Evolutionary conservation across 2,113 vertebrate species (phyloP).

Genomic region (Myiagra hebetior): DNA sequence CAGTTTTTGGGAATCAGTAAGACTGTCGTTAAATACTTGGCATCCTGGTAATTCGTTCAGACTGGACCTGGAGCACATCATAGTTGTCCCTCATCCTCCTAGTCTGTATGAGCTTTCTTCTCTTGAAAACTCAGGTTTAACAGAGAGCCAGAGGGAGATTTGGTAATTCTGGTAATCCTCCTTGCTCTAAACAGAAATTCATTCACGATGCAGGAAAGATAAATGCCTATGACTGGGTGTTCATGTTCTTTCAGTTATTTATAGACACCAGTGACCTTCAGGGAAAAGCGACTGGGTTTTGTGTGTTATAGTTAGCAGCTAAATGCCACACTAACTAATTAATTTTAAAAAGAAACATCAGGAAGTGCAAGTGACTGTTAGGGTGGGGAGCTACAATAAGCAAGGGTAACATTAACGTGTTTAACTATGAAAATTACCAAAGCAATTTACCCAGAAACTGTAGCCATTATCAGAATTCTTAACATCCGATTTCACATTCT

Average conservation of each 20-base stretch:
- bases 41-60: not conserved
- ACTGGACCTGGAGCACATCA: not conserved
- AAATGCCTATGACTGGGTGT: not conserved
- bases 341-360: not conserved
- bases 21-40: not conserved
- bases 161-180: not conserved
- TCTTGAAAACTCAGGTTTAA: not conserved
- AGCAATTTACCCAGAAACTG: constrained; percentile 37
- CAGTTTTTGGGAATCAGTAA: not conserved
- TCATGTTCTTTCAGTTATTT: not conserved
- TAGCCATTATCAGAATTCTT: constrained; percentile 31
- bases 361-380: not conserved
- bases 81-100: not conserved
- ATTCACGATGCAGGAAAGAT: not conserved
- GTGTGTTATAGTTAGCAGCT: not conserved
- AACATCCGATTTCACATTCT: constrained; percentile 1
- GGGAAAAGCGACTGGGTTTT: not conserved
- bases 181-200: not conserved
- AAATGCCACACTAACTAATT: constrained; percentile 12
- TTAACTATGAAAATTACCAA: constrained; percentile 40
- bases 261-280: not conserved
- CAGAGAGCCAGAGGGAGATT: not conserved
- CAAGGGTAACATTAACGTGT: not conserved
- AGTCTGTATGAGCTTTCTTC: not conserved
- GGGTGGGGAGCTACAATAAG: not conserved